Conservation (phyloP, 2,888 invertebrate genomes). For the Sisyra terminalis region DNA sequence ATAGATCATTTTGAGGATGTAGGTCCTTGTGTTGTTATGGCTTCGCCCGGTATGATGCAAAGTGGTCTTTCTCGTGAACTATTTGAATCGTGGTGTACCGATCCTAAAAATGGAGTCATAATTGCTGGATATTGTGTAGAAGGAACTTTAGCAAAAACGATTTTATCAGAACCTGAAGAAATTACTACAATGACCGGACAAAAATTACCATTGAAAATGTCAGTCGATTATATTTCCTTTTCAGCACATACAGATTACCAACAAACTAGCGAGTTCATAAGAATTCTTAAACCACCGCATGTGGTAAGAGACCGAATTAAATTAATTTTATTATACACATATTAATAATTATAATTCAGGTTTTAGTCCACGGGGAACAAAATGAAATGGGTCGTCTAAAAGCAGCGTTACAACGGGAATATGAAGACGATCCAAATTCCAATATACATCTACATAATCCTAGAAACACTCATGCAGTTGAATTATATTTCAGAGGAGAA, state of each 20-base stretch:
- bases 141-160: slow-evolving; percentile 80
- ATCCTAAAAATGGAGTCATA: slow-evolving; percentile 94
- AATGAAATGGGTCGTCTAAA: slow-evolving; percentile 97
- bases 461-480: slow-evolving; percentile 83
- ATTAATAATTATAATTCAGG: slow-evolving; percentile 26
- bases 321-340: background rate
- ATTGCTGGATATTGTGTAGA: slow-evolving; percentile 92
- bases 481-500: slow-evolving; percentile 90
- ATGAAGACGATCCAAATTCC: slow-evolving; percentile 68
- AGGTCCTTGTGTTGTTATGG: slow-evolving; percentile 99
- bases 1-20: slow-evolving; percentile 99
- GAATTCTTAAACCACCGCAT: slow-evolving; percentile 86
- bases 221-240: slow-evolving; percentile 98
- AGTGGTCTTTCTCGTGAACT: slow-evolving; percentile 92
- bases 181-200: slow-evolving; percentile 91
- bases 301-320: slow-evolving; percentile 41
- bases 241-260: slow-evolving; percentile 98
- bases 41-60: slow-evolving; percentile 99
- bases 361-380: slow-evolving; percentile 94
- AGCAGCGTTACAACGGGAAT: slow-evolving; percentile 84
- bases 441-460: slow-evolving; percentile 91
- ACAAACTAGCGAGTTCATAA: slow-evolving; percentile 94
- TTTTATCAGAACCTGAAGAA: slow-evolving; percentile 95
- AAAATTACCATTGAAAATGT: slow-evolving; percentile 90
- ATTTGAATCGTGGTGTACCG: slow-evolving; percentile 98